These are phyloP conservation scores for Diachasmimorpha longicaudata DNA, from an alignment of 1,140 invertebrate species.

Conservation along the genomic window DNA sequence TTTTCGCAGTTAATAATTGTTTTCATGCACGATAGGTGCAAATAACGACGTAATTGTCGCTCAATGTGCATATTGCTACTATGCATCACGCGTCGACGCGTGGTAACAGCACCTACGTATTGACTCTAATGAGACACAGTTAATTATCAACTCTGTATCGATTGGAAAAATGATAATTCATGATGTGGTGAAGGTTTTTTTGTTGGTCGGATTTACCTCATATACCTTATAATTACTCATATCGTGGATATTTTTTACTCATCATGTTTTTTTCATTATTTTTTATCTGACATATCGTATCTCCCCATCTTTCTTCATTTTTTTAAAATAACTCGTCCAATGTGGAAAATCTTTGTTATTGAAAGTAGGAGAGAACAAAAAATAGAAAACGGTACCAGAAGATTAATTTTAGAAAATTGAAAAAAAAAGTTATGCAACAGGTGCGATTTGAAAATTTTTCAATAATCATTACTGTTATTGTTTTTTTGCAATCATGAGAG, in stretches of 20 bases:
- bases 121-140: conserved; percentile 1
- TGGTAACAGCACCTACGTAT: neutral
- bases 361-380: too few relatives aligned
- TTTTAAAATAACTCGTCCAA: too few relatives aligned
- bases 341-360: too few relatives aligned
- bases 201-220: neutral
- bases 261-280: neutral
- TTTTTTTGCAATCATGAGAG: too few relatives aligned
- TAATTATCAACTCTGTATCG: conserved; percentile 5
- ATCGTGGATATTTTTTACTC: neutral
- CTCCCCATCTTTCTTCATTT: neutral
- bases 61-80: neutral
- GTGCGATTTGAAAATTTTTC: too few relatives aligned
- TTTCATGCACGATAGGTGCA: conserved; percentile 28
- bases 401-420: too few relatives aligned
- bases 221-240: conserved; percentile 4
- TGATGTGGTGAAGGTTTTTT: neutral
- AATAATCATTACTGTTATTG: too few relatives aligned
- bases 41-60: conserved; percentile 18
- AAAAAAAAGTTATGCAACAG: too few relatives aligned
- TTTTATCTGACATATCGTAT: neutral
- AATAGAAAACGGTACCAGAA: too few relatives aligned
- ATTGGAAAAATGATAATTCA: conserved; percentile 19
- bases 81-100: conserved; percentile 15
- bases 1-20: conserved; percentile 25